Percentiles rank a stretch among this genome's conserved stretches.
These are phyloP conservation scores for Junonia oenone DNA, from an alignment of 2,888 invertebrate species.

Conservation along the genomic window DNA sequence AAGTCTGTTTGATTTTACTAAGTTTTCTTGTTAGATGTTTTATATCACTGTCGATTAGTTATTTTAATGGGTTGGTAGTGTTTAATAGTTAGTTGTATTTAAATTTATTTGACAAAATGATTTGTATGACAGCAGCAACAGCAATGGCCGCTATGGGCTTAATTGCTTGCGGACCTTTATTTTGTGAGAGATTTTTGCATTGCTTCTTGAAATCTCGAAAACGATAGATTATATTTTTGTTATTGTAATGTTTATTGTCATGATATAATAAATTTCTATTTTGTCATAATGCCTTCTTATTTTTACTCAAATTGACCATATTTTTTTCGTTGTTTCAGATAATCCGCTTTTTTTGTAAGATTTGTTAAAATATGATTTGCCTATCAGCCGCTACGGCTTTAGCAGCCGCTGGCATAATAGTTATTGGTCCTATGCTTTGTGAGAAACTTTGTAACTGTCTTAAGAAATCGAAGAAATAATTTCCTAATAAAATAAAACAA, in stretches of 20 bases:
- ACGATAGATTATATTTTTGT: constrained; percentile 16
- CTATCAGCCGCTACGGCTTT: constrained; percentile 25
- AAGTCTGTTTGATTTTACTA: background rate
- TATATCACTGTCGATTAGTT: background rate
- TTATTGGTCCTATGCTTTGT: constrained; percentile 30
- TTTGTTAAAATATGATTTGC: constrained; percentile 30
- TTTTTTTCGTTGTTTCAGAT: constrained; percentile 19
- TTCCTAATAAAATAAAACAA: constrained; percentile 35
- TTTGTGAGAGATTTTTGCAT: constrained; percentile 35
- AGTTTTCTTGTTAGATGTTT: background rate
- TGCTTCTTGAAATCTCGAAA: constrained; percentile 33
- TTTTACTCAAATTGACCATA: background rate
- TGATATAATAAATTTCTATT: background rate
- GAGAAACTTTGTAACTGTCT: constrained; percentile 28
- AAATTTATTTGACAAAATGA: constrained; percentile 26
- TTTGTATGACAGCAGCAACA: constrained; percentile 34
- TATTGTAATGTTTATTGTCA: background rate
- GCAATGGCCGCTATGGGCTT: constrained; percentile 31
- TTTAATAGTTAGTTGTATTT: background rate
- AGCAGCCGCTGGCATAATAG: constrained; percentile 27
- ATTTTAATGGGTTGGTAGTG: background rate
- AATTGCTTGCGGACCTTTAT: constrained; percentile 34
- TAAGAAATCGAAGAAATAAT: constrained; percentile 11
- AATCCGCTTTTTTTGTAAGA: background rate
- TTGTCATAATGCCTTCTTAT: background rate